phyloP scores from a whole-genome alignment of 2,888 invertebrate genomes.

The Oxystoma pomonae region DNA sequence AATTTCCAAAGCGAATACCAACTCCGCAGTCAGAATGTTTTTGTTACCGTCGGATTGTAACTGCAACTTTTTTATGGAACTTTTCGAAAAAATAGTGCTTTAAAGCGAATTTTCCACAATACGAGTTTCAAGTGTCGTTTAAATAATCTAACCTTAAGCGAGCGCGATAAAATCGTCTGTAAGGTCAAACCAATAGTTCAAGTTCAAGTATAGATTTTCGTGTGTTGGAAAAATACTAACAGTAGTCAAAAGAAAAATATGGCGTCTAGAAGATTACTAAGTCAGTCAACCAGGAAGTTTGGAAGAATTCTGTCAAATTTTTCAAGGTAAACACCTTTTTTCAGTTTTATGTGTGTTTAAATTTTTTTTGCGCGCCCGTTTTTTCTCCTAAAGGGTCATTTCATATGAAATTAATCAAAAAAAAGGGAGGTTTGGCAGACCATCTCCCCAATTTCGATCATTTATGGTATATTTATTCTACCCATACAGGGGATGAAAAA shows the following conservation, averaged over 20 bases:
- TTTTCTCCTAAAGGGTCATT: no score
- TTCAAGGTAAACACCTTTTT: slow-evolving; percentile 44
- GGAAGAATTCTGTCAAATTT: slow-evolving; percentile 39
- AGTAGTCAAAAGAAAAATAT: slow-evolving; percentile 17
- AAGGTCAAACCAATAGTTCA: neutral
- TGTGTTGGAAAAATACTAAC: neutral
- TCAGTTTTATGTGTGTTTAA: no score
- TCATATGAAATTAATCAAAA: no score
- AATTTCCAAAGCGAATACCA: neutral
- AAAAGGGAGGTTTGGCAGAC: no score
- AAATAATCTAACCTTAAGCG: neutral
- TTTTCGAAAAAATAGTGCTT: neutral
- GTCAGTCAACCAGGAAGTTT: slow-evolving; percentile 39
- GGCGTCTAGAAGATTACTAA: slow-evolving; percentile 34
- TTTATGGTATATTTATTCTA: no score
- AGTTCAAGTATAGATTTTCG: neutral
- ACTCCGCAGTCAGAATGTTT: neutral
- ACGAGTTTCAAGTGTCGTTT: neutral
- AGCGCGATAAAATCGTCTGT: neutral
- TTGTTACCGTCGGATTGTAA: neutral
- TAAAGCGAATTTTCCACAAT: no score
- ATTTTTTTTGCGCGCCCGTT: no score
- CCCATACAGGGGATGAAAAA: no score
- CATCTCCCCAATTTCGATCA: no score
- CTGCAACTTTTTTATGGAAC: neutral